Base-by-base conservation (phyloP, 2,797 vertebrate species). In the Hipposideros larvatus region DNA sequence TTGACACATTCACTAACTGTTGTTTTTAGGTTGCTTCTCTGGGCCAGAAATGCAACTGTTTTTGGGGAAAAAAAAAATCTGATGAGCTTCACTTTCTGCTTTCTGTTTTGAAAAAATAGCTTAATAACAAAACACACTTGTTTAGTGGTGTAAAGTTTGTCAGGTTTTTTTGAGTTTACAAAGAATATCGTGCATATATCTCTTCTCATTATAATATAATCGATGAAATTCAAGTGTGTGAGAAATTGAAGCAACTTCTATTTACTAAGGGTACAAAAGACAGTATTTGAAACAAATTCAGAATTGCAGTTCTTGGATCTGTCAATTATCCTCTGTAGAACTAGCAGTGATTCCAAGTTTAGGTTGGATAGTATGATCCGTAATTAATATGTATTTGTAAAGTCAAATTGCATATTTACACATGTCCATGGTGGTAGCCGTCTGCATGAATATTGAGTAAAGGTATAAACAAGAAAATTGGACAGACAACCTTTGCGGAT, bases 91-190 rank as follows among this genome's bases (percentile, higher is more conserved):
- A 53, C 9, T 92, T 94, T 78, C 48, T 96, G 53, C 9, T 92
- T 94, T 78, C 48, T 96, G 53, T 83, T 96, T 95, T 90, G 68
- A 96, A 96, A 80, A 79, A 89, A 84, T 51, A 91, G 10, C 53
- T 96, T 96, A 87, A 71, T 61, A 79, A 84, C 37, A 93, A 68
- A 94, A 74, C 34, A 71, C 13, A 87, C 63, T 87, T 68, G 7
- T 92, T 96, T 65, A 80, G 26, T 77, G 75, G 24, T 90, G 95
- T 90, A 70, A 90, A 79, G 75, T 75, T 68, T 19, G 15, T 5
- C 41, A 87, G 66, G 37, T 24, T 43, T 57, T 87, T 91, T 89
- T 71, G 70, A 57, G 31, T 48, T 93, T 87, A 74, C 16, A 87
- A 75, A 95, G 48, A 89, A 73, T 61, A 66, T 65, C 87, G 10